These are phyloP conservation scores for Apostichopus japonicus DNA, from an alignment of 35 echinoderm and acorn worm genomes.

Conservation along the genomic window DNA sequence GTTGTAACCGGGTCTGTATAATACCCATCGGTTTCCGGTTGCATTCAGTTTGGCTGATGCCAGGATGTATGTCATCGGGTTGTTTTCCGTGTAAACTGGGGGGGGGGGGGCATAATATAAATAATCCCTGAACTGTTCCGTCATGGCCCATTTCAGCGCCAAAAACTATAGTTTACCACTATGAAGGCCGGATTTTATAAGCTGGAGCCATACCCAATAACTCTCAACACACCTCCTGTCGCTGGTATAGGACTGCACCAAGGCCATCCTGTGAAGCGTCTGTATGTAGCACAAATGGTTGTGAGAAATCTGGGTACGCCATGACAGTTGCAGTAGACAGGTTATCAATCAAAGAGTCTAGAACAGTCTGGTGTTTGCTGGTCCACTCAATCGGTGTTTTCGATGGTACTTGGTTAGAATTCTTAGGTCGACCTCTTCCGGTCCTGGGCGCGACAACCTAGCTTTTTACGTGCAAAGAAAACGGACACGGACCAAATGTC, in stretches of 20 bases:
- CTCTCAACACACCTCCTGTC: not conserved
- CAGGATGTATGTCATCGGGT: slow-evolving; percentile 74
- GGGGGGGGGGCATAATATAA: slow-evolving; percentile 67
- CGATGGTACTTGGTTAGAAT: not conserved
- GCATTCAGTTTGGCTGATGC: slow-evolving; percentile 73
- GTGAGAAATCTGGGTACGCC: slow-evolving; percentile 71
- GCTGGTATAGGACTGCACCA: slow-evolving; percentile 71
- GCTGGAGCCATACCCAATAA: not conserved
- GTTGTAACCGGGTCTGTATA: slow-evolving; percentile 54
- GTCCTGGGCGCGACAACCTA: not conserved
- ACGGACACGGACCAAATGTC: no score
- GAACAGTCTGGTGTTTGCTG: slow-evolving; percentile 50
- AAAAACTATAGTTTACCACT: slow-evolving; percentile 73
- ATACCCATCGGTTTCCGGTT: slow-evolving; percentile 73
- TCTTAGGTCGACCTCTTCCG: not conserved
- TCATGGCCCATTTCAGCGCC: slow-evolving; percentile 73
- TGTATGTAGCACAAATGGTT: slow-evolving; percentile 69
- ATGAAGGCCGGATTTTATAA: slow-evolving; percentile 29
- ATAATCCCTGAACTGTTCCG: slow-evolving; percentile 73
- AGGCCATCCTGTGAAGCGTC: slow-evolving; percentile 75
- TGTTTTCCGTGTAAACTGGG: slow-evolving; percentile 73
- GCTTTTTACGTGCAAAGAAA: no score
- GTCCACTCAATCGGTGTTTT: slow-evolving; percentile 66
- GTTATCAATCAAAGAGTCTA: no score
- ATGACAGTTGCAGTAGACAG: no score